These are phyloP conservation scores for Pasiphila rectangulata DNA, from an alignment of 2,888 invertebrate genomes.

Conservation along the genomic window DNA sequence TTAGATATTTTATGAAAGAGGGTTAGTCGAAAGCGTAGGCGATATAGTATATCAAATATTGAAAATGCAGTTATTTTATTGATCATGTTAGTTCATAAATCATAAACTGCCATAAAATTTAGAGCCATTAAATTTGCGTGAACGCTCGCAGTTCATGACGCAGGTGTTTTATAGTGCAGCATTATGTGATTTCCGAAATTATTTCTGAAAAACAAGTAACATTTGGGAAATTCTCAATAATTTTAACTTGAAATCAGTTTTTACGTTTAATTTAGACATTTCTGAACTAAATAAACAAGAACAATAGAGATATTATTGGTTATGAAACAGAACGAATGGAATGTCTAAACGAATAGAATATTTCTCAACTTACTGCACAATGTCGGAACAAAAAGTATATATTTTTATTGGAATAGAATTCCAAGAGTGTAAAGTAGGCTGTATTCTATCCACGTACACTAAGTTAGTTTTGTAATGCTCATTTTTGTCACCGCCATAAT, in stretches of 20 bases:
- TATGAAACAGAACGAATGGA: too few species aligned
- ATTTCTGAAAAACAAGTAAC: constrained; percentile 4
- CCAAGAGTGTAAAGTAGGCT: constrained; percentile 4
- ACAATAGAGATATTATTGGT: too few species aligned
- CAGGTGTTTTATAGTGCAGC: constrained; percentile 23
- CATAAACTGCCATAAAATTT: constrained; percentile 53
- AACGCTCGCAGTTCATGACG: constrained; percentile 30
- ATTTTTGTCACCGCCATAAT: constrained; percentile 51
- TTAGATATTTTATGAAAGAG: background rate
- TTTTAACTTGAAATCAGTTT: too few species aligned
- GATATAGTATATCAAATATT: too few species aligned
- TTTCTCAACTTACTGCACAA: too few species aligned
- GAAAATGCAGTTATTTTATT: constrained; percentile 48
- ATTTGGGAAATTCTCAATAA: too few species aligned
- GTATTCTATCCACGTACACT: constrained; percentile 37
- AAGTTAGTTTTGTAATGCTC: constrained; percentile 44
- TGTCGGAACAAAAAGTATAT: background rate
- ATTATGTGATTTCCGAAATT: constrained; percentile 1
- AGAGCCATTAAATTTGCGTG: constrained; percentile 41
- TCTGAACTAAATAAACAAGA: too few species aligned
- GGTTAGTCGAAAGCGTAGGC: too few species aligned
- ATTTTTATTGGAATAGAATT: background rate
- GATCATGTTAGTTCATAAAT: constrained; percentile 54
- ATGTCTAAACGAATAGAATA: too few species aligned
- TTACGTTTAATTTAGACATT: too few species aligned